Evolutionary conservation across 2,797 vertebrate species (phyloP), one percentile per base, ranked within the genome.

Genomic region (Delichon dasypus): DNA sequence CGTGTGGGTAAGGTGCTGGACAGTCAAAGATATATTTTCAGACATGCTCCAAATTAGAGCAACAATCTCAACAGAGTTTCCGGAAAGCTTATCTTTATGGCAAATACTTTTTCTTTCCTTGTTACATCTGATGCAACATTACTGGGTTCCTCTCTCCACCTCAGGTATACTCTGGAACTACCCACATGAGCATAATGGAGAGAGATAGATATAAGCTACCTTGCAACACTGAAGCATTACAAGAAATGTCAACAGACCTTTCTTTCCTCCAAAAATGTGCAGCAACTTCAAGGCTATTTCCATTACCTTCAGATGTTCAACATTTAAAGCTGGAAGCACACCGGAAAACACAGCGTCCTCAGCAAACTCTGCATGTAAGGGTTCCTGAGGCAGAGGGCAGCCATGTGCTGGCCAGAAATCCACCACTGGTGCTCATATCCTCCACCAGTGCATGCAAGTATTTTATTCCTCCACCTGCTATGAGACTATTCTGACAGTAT

Each of bases 391-490:
- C 20, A 8, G 21, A 51, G n/a, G 4, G 23, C 18, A 36, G 14
- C 36, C 10, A 0, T 20, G 22, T 38, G 26, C 26, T 13, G 9
- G 9, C 36, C 78, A 72, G 50, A 42, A 51, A 20, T 25, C 15
- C 51, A 55, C 30, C 13, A 9, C 32, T 42, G 25, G 12, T 15
- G n/a, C 27, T 62, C 11, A 3, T 7, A 12, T 45, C 15, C 36
- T 71, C 18, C 5, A 2, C 16, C 20, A 70, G 10, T 25, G 5
- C 36, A 12, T 10, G 17, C 9, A 47, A 62, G 4, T 1, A 8
- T 79, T 82, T 38, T 9, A 19, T 36, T 40, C 11, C 29, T 71
- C 25, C 13, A 5, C 12, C 12, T 3, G 1, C 36, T 7, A 0
- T 0, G 2, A 57, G 22, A 16, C 14, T 76, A 18, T n/a, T 25